Base-by-base conservation (phyloP, 2,113 vertebrate genomes). In the Cettia cetti region DNA sequence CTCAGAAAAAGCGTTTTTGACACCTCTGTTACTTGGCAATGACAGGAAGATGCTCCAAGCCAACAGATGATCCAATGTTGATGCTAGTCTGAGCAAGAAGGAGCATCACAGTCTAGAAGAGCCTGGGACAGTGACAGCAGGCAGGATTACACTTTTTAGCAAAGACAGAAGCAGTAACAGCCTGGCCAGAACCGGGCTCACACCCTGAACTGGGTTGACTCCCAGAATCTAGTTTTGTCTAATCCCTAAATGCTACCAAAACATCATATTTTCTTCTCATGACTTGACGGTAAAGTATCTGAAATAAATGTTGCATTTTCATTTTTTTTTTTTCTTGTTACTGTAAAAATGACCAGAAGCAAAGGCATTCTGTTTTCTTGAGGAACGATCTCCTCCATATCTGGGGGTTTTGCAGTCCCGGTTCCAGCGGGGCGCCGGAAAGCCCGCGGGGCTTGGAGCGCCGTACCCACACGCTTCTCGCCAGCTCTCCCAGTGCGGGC, bases 181-280 rank as follows among this genome's bases (percentile, higher is more conserved):
- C 47, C 35, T 19, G 68, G 63, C 75, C 71, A 83, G 71, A 33
- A 42, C 82, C 15, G 23, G 17, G 28, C 39, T 93, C 26, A 63
- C 57, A 37, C 28, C 33, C 70, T 30, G 57, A 82, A 37, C 54
- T 66, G 76, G n/a, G 68, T 76, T 90, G 52, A 54, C 30, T 92
- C 80, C 54, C 91, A 93, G 60, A 39, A 52, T 24, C 59, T 83
- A n/a, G 81, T 89, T 88, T 93, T 74, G 56, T 39, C 79, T 86
- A 59, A 95, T 94, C 33, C 72, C 21, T 86, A 86, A 94, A 66
- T 42, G 60, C 80, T 89, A 90, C 71, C 47, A 70, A 90, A 90
- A 86, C 33, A 80, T 18, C 3, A 7, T 28, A 2, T 68, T 49
- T 64, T 85, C 54, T 82, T 83, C 80, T 59, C 35, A 9, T 7